Evolutionary conservation across 2,888 invertebrate genomes (phyloP).

Genomic region (Syrphus vitripennis): DNA sequence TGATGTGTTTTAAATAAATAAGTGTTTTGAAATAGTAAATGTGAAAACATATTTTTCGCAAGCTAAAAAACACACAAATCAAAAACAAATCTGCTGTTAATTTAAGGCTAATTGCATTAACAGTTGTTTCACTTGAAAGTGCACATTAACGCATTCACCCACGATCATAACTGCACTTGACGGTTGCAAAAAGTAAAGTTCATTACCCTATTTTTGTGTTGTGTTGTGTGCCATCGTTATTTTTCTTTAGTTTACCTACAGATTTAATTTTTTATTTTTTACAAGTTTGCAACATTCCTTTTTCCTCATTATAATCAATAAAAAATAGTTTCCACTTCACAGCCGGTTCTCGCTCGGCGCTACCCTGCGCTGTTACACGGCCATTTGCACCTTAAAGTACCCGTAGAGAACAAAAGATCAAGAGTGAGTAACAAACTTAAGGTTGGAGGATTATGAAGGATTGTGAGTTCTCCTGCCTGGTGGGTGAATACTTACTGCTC

Average conservation of each 20-base stretch:
- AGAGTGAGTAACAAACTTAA: conserved; percentile 30
- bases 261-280: background rate
- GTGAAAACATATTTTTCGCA: too few relatives aligned
- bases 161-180: conserved; percentile 18
- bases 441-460: background rate
- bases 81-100: background rate
- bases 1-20: too few relatives aligned
- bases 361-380: conserved; percentile 59
- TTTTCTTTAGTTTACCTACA: background rate
- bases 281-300: conserved; percentile 20
- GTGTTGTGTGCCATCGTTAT: conserved; percentile 1
- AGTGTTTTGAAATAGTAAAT: too few relatives aligned
- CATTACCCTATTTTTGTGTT: conserved; percentile 31
- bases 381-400: conserved; percentile 68
- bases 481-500: background rate
- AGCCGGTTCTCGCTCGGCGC: conserved; percentile 58
- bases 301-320: conserved; percentile 46
- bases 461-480: background rate
- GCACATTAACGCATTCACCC: background rate
- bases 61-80: background rate
- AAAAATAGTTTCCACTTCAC: conserved; percentile 69
- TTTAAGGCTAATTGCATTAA: conserved; percentile 3
- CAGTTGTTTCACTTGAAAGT: conserved; percentile 20
- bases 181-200: conserved; percentile 3
- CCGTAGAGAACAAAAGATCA: conserved; percentile 69